These are phyloP conservation scores for Zapornia atra DNA, from an alignment of 2,113 vertebrate species.

Conservation along the genomic window DNA sequence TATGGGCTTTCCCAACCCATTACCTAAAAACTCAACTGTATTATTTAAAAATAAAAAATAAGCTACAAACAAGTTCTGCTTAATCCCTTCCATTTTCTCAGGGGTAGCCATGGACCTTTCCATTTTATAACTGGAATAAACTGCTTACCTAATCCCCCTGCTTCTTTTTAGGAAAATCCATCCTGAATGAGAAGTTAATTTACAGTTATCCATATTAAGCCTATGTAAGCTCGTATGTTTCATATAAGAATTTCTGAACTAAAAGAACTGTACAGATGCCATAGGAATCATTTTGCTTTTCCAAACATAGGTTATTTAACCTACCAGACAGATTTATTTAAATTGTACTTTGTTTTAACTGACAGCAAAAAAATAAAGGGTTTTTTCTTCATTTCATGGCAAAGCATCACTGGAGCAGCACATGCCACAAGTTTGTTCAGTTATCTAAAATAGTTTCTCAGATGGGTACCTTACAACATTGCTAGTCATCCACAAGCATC, in stretches of 20 bases:
- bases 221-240: background rate
- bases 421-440: background rate
- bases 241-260: background rate
- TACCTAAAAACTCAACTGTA: background rate
- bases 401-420: background rate
- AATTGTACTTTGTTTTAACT: background rate
- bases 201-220: background rate
- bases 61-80: background rate
- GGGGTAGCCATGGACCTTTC: background rate
- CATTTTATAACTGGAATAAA: background rate
- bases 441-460: slow-evolving; percentile 56
- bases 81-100: background rate
- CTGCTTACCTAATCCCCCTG: background rate
- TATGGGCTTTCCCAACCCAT: background rate
- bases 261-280: background rate
- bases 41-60: background rate
- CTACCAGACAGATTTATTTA: background rate
- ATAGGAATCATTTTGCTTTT: background rate
- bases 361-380: background rate
- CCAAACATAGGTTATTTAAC: background rate
- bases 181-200: background rate
- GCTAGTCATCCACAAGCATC: background rate
- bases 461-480: background rate
- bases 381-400: background rate
- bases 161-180: background rate